These are phyloP conservation scores for Drosophila murphyi DNA, from an alignment of 1,140 invertebrate species.

Conservation along the genomic window DNA sequence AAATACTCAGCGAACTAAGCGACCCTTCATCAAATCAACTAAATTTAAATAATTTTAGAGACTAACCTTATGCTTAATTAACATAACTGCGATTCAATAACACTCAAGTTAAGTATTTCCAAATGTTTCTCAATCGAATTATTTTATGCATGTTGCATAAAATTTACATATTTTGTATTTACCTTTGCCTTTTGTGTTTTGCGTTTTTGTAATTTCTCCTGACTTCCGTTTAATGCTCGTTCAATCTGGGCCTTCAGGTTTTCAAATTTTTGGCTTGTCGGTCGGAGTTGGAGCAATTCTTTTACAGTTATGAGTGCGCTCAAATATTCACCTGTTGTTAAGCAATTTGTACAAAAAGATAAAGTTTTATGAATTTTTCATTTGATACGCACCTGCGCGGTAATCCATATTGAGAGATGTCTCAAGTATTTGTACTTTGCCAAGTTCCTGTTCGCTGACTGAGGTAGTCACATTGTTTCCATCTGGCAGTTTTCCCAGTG, in stretches of 20 bases:
- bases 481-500: slow-evolving; percentile 57
- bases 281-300: slow-evolving; percentile 55
- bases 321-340: slow-evolving; percentile 54
- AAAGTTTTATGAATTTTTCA: slow-evolving; percentile 26
- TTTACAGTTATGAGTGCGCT: slow-evolving; percentile 54
- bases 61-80: neutral
- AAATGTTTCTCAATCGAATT: neutral
- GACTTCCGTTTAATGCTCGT: slow-evolving; percentile 25
- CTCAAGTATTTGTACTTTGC: slow-evolving; percentile 60
- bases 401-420: slow-evolving; percentile 65
- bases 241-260: slow-evolving; percentile 63
- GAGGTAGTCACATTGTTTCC: slow-evolving; percentile 36
- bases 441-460: slow-evolving; percentile 34
- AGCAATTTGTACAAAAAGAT: slow-evolving; percentile 3
- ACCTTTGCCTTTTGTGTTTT: slow-evolving; percentile 46
- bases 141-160: neutral
- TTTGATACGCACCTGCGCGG: slow-evolving; percentile 52
- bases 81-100: neutral
- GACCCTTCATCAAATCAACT: no score
- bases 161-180: slow-evolving; percentile 20
- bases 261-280: slow-evolving; percentile 38
- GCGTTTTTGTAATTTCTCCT: slow-evolving; percentile 19
- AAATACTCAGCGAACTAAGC: no score
- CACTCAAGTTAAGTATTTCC: neutral
- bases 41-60: neutral